A percentile compares a stretch with the other conserved stretches of the same genome.
phyloP scores from a whole-genome alignment of 2,113 vertebrate species.

The Elgaria multicarinata region DNA sequence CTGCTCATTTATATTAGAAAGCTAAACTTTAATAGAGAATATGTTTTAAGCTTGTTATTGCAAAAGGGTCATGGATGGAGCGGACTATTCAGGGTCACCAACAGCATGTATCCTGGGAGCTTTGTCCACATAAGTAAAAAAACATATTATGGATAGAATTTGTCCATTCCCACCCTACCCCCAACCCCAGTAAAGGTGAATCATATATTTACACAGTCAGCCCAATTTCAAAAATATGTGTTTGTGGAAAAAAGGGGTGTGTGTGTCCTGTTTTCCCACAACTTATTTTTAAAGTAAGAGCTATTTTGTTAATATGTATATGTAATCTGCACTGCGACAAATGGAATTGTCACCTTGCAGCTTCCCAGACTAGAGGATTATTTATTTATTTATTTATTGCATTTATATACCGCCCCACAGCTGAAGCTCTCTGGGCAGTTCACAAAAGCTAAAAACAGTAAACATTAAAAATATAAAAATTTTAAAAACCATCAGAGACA shows the following conservation, averaged over 20 bases:
- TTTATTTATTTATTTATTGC: no score
- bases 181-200: not conserved
- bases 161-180: not conserved
- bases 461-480: no score
- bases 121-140: not conserved
- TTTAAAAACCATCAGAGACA: no score
- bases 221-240: not conserved
- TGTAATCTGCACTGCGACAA: not conserved
- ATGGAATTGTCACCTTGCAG: no score
- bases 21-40: constrained; percentile 53
- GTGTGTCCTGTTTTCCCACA: no score
- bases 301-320: not conserved
- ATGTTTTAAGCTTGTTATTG: constrained; percentile 63
- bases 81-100: constrained; percentile 62
- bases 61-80: constrained; percentile 76
- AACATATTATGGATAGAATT: not conserved
- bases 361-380: no score
- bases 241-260: not conserved
- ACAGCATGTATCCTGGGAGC: not conserved
- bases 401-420: no score
- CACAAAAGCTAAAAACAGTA: no score
- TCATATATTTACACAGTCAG: not conserved
- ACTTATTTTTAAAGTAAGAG: not conserved
- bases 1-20: constrained; percentile 68
- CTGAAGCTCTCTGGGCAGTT: no score